These are phyloP conservation scores for Dipus sagitta DNA, from an alignment of 2,797 vertebrate genomes.

Conservation along the genomic window DNA sequence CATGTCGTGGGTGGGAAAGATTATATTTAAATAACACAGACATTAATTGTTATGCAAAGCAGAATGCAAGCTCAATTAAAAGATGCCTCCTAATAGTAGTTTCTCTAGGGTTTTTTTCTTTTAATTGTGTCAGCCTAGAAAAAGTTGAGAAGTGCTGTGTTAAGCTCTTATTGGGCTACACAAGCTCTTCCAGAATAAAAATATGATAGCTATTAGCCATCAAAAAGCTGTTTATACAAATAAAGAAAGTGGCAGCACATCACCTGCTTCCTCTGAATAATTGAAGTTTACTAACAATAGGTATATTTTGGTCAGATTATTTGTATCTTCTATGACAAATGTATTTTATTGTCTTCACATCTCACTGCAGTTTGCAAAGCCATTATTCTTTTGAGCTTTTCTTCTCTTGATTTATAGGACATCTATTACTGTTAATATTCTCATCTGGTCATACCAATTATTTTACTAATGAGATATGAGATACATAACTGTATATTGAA, in stretches of 20 bases:
- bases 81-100: background rate
- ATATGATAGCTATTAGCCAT: constrained; percentile 49
- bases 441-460: constrained; percentile 8
- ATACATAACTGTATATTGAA: background rate
- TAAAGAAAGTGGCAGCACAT: constrained; percentile 52
- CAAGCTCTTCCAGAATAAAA: constrained; percentile 51
- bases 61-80: constrained; percentile 58
- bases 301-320: constrained; percentile 64
- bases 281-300: constrained; percentile 59
- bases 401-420: constrained; percentile 20
- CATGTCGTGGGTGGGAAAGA: background rate
- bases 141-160: constrained; percentile 53
- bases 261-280: constrained; percentile 57
- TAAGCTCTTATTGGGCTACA: constrained; percentile 60
- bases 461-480: background rate
- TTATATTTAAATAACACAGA: background rate
- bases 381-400: constrained; percentile 44
- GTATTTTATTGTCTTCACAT: constrained; percentile 38
- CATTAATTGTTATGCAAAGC: constrained; percentile 63
- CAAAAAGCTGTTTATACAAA: constrained; percentile 58
- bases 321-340: constrained; percentile 59
- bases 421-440: constrained; percentile 7
- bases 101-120: constrained; percentile 21
- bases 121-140: constrained; percentile 34
- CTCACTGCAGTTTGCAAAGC: background rate